These are phyloP conservation scores for Drosophila persimilis DNA, from an alignment of 1,140 invertebrate species.

Conservation along the genomic window DNA sequence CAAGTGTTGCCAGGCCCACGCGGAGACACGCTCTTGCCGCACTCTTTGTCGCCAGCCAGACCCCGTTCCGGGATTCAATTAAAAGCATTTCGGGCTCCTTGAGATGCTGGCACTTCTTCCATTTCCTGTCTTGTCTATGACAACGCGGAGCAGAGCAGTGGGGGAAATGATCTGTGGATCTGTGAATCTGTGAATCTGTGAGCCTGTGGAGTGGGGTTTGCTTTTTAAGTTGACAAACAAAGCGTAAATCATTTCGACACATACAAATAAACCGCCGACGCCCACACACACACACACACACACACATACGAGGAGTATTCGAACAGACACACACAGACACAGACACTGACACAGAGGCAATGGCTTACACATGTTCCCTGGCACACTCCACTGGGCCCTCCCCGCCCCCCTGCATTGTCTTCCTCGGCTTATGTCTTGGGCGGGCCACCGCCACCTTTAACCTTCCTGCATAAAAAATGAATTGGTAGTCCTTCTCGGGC, in stretches of 20 bases:
- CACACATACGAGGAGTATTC: background rate
- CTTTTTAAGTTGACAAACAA: slow-evolving; percentile 82
- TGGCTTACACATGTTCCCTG: slow-evolving; percentile 71
- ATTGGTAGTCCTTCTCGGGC: slow-evolving; percentile 27
- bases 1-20: slow-evolving; percentile 70
- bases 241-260: slow-evolving; percentile 81
- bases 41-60: slow-evolving; percentile 15
- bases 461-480: slow-evolving; percentile 58
- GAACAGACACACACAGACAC: slow-evolving; percentile 5
- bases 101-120: slow-evolving; percentile 19
- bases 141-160: slow-evolving; percentile 69
- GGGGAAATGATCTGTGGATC: slow-evolving; percentile 20
- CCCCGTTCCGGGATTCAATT: slow-evolving; percentile 61
- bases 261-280: slow-evolving; percentile 64
- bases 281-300: slow-evolving; percentile 19
- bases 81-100: slow-evolving; percentile 66
- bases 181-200: no score
- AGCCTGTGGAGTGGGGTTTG: slow-evolving; percentile 31
- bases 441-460: background rate
- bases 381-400: slow-evolving; percentile 55
- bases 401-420: slow-evolving; percentile 13
- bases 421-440: slow-evolving; percentile 4
- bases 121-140: slow-evolving; percentile 57
- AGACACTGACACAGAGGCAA: background rate
- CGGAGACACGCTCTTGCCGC: slow-evolving; percentile 24